Conservation (phyloP, 1,140 invertebrate species). For the Meloidogyne hapla region DNA sequence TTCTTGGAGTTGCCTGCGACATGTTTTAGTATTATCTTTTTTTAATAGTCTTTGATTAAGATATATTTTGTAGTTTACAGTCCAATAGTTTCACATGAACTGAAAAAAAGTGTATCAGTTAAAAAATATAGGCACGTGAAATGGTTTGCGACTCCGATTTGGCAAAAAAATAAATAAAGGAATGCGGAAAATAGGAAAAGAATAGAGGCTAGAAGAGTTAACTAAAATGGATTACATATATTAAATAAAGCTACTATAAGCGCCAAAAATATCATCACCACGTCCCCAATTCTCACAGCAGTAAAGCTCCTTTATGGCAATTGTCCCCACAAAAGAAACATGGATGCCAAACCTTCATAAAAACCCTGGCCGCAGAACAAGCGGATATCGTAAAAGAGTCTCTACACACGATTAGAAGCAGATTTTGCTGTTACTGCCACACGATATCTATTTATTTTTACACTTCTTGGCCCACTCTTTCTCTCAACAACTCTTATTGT, state of each 20-base stretch:
- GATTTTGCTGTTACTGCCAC: background rate
- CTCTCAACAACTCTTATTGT: background rate
- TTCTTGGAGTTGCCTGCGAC: slow-evolving; percentile 60
- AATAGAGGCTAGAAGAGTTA: background rate
- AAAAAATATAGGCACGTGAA: background rate
- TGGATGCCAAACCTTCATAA: background rate
- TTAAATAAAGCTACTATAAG: background rate
- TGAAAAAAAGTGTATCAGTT: background rate
- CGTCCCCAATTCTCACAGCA: background rate
- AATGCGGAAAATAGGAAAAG: background rate
- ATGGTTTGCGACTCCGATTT: background rate
- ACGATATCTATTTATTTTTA: background rate
- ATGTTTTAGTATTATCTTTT: slow-evolving; percentile 19
- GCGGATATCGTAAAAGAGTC: background rate
- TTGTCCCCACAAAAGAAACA: background rate
- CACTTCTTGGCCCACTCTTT: background rate
- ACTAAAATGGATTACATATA: slow-evolving; percentile 1
- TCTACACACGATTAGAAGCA: background rate
- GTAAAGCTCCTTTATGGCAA: background rate
- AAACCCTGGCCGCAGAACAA: background rate
- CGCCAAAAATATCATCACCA: background rate
- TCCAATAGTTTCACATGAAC: slow-evolving; percentile 2
- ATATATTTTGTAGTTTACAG: slow-evolving; percentile 7
- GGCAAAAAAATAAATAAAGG: background rate
- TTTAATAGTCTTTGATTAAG: background rate